Evolutionary conservation across 2,113 vertebrate species (phyloP).

Genomic region (Murina feae): DNA sequence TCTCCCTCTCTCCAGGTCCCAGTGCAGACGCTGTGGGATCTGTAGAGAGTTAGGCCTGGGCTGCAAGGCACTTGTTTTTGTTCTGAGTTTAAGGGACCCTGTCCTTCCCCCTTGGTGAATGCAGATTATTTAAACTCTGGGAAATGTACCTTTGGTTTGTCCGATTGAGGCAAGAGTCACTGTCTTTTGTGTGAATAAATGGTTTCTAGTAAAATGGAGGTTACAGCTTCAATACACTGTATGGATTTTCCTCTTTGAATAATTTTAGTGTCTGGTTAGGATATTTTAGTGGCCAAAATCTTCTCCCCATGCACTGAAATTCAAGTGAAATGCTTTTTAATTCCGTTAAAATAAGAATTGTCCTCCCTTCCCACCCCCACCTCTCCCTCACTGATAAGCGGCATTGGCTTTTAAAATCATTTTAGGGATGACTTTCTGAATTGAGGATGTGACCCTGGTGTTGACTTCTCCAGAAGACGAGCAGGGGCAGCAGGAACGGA

Average conservation of each 20-base stretch:
- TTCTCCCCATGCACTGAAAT: constrained; percentile 15
- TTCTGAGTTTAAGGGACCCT: constrained; percentile 71
- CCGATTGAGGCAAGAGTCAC: constrained; percentile 76
- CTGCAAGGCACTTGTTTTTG: constrained; percentile 76
- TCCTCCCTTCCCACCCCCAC: background rate
- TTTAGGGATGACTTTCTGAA: background rate
- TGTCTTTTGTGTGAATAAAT: constrained; percentile 85
- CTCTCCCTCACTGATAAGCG: background rate
- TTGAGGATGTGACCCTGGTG: constrained; percentile 39
- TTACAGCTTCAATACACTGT: constrained; percentile 79
- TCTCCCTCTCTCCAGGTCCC: constrained; percentile 27
- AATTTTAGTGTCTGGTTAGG: constrained; percentile 51
- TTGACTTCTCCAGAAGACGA: constrained; percentile 46
- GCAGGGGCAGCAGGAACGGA: background rate
- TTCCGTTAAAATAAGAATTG: background rate
- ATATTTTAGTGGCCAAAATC: constrained; percentile 29
- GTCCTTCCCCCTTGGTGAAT: constrained; percentile 73
- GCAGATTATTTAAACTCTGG: constrained; percentile 81
- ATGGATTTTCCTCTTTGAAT: constrained; percentile 75
- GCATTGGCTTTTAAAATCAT: constrained; percentile 25
- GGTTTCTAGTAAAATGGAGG: constrained; percentile 84
- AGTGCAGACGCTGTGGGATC: constrained; percentile 69
- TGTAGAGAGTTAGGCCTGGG: constrained; percentile 76
- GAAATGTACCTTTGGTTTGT: constrained; percentile 79
- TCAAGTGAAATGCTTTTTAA: constrained; percentile 35